Conservation (phyloP, 2,888 invertebrate species). For the Marronus borbonicus region DNA sequence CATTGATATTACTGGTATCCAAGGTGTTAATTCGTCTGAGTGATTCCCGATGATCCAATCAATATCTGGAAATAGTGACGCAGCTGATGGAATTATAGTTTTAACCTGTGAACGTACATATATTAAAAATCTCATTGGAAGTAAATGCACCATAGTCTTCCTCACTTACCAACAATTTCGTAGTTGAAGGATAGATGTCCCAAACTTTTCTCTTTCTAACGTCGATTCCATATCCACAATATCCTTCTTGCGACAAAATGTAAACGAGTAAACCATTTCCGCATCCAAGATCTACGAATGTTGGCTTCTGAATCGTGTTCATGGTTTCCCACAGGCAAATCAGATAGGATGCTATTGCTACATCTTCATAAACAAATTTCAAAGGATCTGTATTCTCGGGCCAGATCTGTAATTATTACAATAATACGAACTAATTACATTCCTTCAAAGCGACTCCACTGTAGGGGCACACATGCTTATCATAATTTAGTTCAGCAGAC, state of each 20-base stretch:
- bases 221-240: constrained; percentile 87
- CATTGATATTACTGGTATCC: constrained; percentile 95
- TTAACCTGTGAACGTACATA: constrained; percentile 72
- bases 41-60: constrained; percentile 99
- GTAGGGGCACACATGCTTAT: no score
- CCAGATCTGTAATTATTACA: constrained; percentile 80
- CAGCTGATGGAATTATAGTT: constrained; percentile 80
- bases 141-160: no score
- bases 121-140: no score
- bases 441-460: not conserved
- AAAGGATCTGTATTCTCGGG: constrained; percentile 93
- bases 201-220: constrained; percentile 90
- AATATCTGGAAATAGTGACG: constrained; percentile 78
- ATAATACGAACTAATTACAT: not conserved
- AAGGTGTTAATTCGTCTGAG: constrained; percentile 98
- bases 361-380: constrained; percentile 97
- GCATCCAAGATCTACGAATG: constrained; percentile 96
- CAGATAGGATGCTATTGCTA: constrained; percentile 93
- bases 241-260: constrained; percentile 89
- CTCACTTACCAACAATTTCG: constrained; percentile 76
- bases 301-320: constrained; percentile 67
- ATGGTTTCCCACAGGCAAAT: constrained; percentile 84
- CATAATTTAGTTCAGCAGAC: no score
- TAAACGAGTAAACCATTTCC: constrained; percentile 96
- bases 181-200: constrained; percentile 81